These are phyloP conservation scores for Syrrhaptes paradoxus DNA, from an alignment of 2,113 vertebrate species.

Conservation along the genomic window DNA sequence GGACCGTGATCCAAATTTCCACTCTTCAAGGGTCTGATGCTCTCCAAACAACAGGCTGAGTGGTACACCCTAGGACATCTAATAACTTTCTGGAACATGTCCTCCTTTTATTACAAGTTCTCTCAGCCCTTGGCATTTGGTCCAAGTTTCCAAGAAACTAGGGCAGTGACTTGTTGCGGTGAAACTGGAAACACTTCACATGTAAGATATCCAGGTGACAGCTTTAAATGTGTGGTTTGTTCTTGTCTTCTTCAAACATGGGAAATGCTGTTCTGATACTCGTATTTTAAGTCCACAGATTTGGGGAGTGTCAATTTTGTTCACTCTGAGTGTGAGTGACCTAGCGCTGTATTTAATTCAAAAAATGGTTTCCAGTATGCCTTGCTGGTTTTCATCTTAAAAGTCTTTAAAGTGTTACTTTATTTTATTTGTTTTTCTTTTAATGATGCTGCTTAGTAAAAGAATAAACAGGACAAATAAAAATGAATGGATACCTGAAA, in stretches of 20 bases:
- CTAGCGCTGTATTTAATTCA: not conserved
- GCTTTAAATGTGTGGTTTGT: not conserved
- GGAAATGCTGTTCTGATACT: not conserved
- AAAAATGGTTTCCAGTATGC: not conserved
- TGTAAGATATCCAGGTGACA: not conserved
- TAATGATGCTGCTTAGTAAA: not conserved
- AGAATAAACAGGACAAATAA: not conserved
- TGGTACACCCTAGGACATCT: not conserved
- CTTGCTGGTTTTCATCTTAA: not conserved
- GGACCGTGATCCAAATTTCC: not conserved
- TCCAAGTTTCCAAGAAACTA: constrained; percentile 18
- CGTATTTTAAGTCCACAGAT: not conserved
- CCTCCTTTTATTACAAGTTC: not conserved
- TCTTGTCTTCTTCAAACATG: not conserved
- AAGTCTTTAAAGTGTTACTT: not conserved
- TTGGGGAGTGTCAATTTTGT: not conserved
- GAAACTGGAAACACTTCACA: not conserved
- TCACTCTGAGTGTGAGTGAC: not conserved
- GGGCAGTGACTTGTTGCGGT: not conserved
- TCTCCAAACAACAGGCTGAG: not conserved
- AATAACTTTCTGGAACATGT: constrained; percentile 1
- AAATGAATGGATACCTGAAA: not conserved
- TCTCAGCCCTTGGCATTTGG: not conserved
- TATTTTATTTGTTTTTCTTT: not conserved
- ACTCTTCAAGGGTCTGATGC: not conserved